These are phyloP conservation scores for Trogon melanurus DNA, from an alignment of 2,113 vertebrate genomes.

Conservation along the genomic window DNA sequence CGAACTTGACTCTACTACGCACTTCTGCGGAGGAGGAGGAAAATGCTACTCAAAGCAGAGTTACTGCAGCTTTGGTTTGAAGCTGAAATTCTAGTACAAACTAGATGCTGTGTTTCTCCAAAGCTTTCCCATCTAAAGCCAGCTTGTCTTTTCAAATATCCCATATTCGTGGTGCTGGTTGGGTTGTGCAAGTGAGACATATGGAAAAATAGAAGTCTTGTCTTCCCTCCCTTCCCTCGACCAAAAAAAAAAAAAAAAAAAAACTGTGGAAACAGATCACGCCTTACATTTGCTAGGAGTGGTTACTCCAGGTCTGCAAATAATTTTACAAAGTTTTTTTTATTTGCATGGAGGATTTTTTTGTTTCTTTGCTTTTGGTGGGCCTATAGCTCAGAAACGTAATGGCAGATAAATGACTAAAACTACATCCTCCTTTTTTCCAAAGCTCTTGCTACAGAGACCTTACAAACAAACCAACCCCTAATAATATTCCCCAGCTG, in stretches of 20 bases:
- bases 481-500: background rate
- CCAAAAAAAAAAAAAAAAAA: too few relatives aligned
- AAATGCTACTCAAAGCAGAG: background rate
- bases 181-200: background rate
- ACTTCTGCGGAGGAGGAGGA: constrained; percentile 63
- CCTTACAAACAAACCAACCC: background rate
- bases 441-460: background rate
- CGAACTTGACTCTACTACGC: constrained; percentile 82
- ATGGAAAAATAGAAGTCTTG: background rate
- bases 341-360: background rate
- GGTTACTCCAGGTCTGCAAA: background rate
- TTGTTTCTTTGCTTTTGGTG: background rate
- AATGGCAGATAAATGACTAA: background rate
- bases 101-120: background rate
- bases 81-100: background rate
- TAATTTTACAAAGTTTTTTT: background rate
- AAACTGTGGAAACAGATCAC: background rate
- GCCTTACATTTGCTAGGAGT: background rate
- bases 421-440: background rate
- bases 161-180: background rate
- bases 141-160: background rate
- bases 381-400: background rate
- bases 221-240: too few relatives aligned
- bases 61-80: background rate
- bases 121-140: background rate